phyloP scores from a whole-genome alignment of 1,140 invertebrate genomes.

The Chymomyza costata region DNA sequence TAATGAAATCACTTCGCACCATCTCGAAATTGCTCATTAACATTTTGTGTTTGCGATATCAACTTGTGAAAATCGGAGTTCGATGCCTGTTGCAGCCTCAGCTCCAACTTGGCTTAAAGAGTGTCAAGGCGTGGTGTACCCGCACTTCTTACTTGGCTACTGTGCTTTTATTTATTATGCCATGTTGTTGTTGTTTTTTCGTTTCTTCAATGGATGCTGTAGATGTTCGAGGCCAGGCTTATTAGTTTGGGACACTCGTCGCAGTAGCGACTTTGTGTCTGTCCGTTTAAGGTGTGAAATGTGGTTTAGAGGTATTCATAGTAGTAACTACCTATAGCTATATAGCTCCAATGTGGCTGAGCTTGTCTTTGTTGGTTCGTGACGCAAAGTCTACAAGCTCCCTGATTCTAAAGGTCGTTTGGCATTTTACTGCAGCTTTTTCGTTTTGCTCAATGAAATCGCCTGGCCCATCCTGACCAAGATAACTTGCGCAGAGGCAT shows the following conservation, averaged over 20 bases:
- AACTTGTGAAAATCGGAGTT: constrained; percentile 74
- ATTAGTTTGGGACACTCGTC: constrained; percentile 59
- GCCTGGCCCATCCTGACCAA: constrained; percentile 14
- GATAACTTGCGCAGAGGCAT: constrained; percentile 3
- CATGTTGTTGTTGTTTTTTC: constrained; percentile 48
- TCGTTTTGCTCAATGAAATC: constrained; percentile 61
- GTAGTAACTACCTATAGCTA: background rate
- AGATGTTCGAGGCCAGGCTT: constrained; percentile 39
- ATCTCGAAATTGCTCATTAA: constrained; percentile 76
- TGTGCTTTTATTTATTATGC: constrained; percentile 72
- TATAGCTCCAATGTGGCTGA: too few relatives aligned
- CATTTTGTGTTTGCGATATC: constrained; percentile 75
- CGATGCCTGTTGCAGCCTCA: constrained; percentile 47
- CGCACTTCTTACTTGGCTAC: constrained; percentile 33
- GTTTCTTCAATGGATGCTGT: constrained; percentile 22
- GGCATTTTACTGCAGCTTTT: constrained; percentile 24
- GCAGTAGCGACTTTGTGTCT: background rate
- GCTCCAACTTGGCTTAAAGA: constrained; percentile 1
- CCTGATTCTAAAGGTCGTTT: constrained; percentile 60
- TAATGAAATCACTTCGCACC: constrained; percentile 75
- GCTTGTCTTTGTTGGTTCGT: constrained; percentile 48
- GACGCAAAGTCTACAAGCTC: constrained; percentile 32
- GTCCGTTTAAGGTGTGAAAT: background rate
- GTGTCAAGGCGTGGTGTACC: constrained; percentile 9
- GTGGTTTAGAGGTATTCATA: background rate